Evolutionary conservation across 2,888 invertebrate genomes (phyloP), one percentile per base, ranked within the genome.

Genomic region (Andrena bucephala): DNA sequence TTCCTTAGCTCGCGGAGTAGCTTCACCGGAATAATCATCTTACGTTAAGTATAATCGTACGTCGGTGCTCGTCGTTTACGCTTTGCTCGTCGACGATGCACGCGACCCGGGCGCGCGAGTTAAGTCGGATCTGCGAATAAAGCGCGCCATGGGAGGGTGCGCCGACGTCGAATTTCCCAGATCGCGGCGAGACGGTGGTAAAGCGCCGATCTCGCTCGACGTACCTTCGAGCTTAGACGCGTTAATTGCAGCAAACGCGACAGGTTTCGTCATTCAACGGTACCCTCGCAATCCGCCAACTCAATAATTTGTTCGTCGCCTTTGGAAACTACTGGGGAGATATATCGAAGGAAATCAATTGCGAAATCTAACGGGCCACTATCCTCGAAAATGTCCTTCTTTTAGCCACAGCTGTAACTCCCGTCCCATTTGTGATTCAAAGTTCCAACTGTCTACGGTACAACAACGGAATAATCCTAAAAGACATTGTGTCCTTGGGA

Each of bases 11-110:
- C 50, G 57, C 29, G 20, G n/a, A 69, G 63, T 81, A 80, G 76
- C 76, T 86, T 84, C 80, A 60, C 74, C 66, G 70, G 78, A 86
- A 87, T 89, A 89, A 85, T 87, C 84, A 82, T 74, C 78, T 87
- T 81, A 77, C 80, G 60, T 66, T 60, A 72, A 77, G 84, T 79
- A 83, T 82, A 84, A 86, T 85, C 83, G 77, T 65, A 66, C 69
- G 76, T 85, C 73, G 74, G 52, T 70, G 70, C 62, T 54, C 75
- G 50, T 82, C 85, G 80, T 87, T 85, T 83, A 77, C 80, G 81
- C 84, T 85, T 77, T 74, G 81, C 71, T 72, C 57, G 65, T 50
- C 54, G 74, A 42, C 50, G 60, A 10, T 42, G 31, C 24, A 62
- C 31, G 62, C 16, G 42, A 63, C 57, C 10, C 29, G 36, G 7